phyloP scores from a whole-genome alignment of 1,140 invertebrate species.

The Ptiloglossa arizonensis region DNA sequence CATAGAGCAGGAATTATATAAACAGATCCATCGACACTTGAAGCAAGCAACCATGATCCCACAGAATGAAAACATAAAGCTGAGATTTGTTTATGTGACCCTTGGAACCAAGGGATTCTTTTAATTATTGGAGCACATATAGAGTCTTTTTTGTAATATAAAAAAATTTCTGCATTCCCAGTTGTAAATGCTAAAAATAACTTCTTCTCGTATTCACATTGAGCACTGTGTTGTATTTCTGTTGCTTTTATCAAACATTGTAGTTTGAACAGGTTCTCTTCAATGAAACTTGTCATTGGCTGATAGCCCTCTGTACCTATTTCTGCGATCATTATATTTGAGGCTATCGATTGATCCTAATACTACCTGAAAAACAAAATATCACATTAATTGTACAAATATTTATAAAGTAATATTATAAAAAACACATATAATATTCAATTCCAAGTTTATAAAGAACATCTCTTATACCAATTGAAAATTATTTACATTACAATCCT shows the following conservation, averaged over 20 bases:
- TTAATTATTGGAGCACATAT: constrained; percentile 83
- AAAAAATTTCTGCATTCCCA: constrained; percentile 72
- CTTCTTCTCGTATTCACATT: constrained; percentile 71
- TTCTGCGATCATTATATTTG: constrained; percentile 45
- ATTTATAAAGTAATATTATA: background rate
- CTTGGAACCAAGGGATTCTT: constrained; percentile 86
- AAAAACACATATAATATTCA: background rate
- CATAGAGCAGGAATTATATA: constrained; percentile 85
- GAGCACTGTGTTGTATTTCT: constrained; percentile 74
- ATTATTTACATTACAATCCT: background rate
- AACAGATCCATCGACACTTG: constrained; percentile 84
- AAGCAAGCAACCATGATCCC: constrained; percentile 86
- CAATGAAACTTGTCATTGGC: constrained; percentile 48
- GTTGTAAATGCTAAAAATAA: constrained; percentile 77
- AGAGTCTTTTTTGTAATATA: constrained; percentile 75
- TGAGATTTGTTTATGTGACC: constrained; percentile 83
- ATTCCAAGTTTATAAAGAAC: background rate
- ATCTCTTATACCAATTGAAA: background rate
- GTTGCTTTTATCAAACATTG: constrained; percentile 78
- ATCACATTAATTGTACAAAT: background rate
- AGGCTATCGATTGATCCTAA: background rate
- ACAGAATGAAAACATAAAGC: constrained; percentile 87
- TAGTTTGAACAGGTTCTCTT: constrained; percentile 77
- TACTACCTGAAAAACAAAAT: constrained; percentile 41
- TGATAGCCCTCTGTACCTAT: constrained; percentile 42